Evolutionary conservation across 2,797 vertebrate species (phyloP), one percentile per base, ranked within the genome.

Genomic region (Micrastur ruficollis): DNA sequence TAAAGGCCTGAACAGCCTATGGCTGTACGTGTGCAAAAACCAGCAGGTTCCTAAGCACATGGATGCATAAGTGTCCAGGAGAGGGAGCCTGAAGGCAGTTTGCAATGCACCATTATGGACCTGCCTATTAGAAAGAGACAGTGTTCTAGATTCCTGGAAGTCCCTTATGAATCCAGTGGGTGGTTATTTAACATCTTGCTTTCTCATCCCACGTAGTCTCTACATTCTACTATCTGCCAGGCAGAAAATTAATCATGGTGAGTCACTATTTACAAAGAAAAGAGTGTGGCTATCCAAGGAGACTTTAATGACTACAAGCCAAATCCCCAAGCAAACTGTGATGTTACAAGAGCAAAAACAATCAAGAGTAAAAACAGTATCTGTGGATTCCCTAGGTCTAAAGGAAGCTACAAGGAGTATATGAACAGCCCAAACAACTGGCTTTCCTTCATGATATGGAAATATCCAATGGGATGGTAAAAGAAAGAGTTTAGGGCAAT

Each of bases 251-350:
- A 91, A 88, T n/a, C 49, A 68, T 4, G 8, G 32, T 72, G 81
- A 95, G 47, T 92, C 88, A 90, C 36, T 86, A 53, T 93, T 95
- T 95, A 85, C 40, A 71, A 70, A 84, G 50, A 87, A 47, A 61
- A 2, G 9, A 90, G 18, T 44, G 63, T 34, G 49, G 11, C 46
- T 90, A 12, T 75, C 53, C 68, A 84, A 67, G 29, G 14, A 86
- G 40, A 53, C 19, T 75, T 86, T 31, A 66, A 2, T 38, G 44
- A 80, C 56, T 86, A 46, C 59, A 75, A 82, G 34, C 12, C 71
- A 95, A 86, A 92, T 82, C 36, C 29, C 6, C 56, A 70, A 49
- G 36, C 6, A 86, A 92, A 70, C 11, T 20, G 12, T 75, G 31
- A 81, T 58, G 10, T 40, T 76, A 55, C 22, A 62, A 86, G 42